Evolutionary conservation across 2,113 vertebrate species (phyloP).

Genomic region (Mesitornis unicolor): DNA sequence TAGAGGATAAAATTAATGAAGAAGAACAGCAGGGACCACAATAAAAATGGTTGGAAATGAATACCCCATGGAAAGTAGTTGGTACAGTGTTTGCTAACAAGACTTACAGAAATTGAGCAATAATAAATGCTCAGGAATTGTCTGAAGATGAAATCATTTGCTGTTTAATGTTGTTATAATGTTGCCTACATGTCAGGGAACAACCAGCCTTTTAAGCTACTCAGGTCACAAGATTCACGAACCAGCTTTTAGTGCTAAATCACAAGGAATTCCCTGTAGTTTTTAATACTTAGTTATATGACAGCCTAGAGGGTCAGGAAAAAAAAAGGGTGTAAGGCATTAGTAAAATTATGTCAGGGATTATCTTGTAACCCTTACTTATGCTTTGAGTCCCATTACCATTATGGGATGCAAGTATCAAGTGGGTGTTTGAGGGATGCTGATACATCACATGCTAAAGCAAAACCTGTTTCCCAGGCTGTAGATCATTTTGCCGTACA

Average conservation of each 20-base stretch:
- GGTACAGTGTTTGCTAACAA: not conserved
- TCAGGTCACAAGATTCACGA: not conserved
- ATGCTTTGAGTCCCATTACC: not conserved
- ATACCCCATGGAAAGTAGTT: not conserved
- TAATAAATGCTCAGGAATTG: not conserved
- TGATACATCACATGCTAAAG: not conserved
- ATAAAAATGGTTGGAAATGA: conserved; percentile 11
- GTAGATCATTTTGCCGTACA: not conserved
- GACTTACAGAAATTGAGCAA: not conserved
- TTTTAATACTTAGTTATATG: not conserved
- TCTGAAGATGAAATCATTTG: not conserved
- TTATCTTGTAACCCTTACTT: conserved; percentile 14
- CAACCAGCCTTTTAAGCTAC: not conserved
- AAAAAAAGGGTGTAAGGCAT: not conserved
- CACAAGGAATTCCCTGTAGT: not conserved
- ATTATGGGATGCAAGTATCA: not conserved
- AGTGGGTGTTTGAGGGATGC: not conserved
- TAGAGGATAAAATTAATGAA: conserved; percentile 47
- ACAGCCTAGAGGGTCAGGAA: not conserved
- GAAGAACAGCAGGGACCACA: not conserved
- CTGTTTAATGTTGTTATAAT: not conserved
- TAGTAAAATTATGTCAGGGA: not conserved
- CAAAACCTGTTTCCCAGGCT: not conserved
- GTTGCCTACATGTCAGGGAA: not conserved
- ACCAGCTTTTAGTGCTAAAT: not conserved